phyloP scores from a whole-genome alignment of 2,888 invertebrate species.

The Leptura quadrifasciata region DNA sequence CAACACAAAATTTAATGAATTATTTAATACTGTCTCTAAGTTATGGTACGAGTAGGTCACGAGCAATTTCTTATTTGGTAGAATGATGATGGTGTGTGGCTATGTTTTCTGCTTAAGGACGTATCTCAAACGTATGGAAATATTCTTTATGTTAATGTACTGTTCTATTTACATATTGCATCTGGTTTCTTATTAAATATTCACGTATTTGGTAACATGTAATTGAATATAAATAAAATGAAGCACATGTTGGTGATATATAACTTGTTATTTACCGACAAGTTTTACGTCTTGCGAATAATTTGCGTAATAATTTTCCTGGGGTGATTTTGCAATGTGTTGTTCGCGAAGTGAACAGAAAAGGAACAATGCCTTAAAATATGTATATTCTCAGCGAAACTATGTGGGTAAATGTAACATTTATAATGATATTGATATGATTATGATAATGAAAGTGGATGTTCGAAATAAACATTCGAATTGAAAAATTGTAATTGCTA shows the following conservation, averaged over 20 bases:
- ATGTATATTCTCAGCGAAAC: too few species aligned
- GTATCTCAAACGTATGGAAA: slow-evolving; percentile 35
- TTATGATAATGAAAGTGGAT: too few species aligned
- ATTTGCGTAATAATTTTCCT: not conserved
- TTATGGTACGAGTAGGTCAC: slow-evolving; percentile 57
- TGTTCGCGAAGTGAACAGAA: not conserved
- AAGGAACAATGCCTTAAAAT: too few species aligned
- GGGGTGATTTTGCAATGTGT: slow-evolving; percentile 13
- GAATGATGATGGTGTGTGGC: slow-evolving; percentile 41
- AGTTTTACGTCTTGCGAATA: not conserved
- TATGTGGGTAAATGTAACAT: too few species aligned
- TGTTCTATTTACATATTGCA: slow-evolving; percentile 33
- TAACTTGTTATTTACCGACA: not conserved
- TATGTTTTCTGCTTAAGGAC: slow-evolving; percentile 35
- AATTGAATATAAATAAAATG: slow-evolving; percentile 35
- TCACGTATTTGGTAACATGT: slow-evolving; percentile 38
- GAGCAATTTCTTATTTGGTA: slow-evolving; percentile 56
- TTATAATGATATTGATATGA: too few species aligned
- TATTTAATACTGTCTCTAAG: slow-evolving; percentile 57
- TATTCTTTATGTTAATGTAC: slow-evolving; percentile 38
- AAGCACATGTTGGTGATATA: not conserved
- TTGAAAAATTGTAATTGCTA: too few species aligned
- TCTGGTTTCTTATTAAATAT: slow-evolving; percentile 38
- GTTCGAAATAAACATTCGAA: too few species aligned
- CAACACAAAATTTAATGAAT: slow-evolving; percentile 60